Evolutionary conservation across 2,797 vertebrate species (phyloP), one percentile per base, ranked within the genome.

Genomic region (Danio aesculapii): DNA sequence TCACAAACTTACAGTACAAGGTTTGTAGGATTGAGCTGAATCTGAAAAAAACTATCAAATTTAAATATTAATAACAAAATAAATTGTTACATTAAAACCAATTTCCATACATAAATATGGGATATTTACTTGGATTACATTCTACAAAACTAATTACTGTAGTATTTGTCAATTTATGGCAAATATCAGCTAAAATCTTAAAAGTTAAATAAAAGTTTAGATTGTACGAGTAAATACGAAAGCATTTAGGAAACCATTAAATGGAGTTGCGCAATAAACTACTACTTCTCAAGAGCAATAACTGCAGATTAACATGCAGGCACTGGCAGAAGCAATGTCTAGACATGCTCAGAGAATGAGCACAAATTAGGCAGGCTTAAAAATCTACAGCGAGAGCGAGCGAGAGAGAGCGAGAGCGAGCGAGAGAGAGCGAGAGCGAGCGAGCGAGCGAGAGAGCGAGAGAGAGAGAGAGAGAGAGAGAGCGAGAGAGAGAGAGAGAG

Each of bases 301-400:
- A 14, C n/a, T 52, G 10, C 11, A 50, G 19, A n/a, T 70, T 44
- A 69, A 66, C 66, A 59, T 62, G 77, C 77, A 71, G 57, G 46
- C 46, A 70, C n/a, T 43, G 12, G 30, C 46, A 12, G 12, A 43
- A 41, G 30, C 41, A 43, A 59, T n/a, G 44, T 59, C 76, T 59
- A 50, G 53, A 55, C 69, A 71, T 71, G 69, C 50, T 41, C 68
- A n/a, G 10, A 43, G 50, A 55, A 55, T n/a, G 49, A 61, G 76
- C 46, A 1, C 9, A 59, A 70, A 19, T 58, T 19, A 58, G 66
- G 43, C 46, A 9, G 5, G 50, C 10, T 70, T 58, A 58, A 39
- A 14, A 49, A 62, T 55, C 75, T 21, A 30, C 41, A 39, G 75
- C 6, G 30, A 74, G 30, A 30, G 3, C 1, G 30, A 64, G 41